phyloP scores from a whole-genome alignment of 2,797 vertebrate species.

The Pangasius mekongensis region DNA sequence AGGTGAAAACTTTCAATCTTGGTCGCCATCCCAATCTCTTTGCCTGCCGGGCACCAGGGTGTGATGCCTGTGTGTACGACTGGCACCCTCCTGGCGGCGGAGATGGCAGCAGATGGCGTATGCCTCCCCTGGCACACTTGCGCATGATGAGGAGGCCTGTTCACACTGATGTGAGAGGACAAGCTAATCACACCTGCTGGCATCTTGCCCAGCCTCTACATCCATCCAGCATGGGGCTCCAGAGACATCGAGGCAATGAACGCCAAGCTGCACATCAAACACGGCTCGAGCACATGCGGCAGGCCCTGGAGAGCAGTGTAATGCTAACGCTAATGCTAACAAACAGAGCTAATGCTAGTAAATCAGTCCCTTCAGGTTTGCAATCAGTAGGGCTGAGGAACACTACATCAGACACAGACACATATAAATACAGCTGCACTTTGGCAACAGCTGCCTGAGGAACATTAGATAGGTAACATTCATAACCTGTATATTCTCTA shows the following conservation, averaged over 20 bases:
- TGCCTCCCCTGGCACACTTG: constrained; percentile 52
- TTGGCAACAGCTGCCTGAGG: neutral
- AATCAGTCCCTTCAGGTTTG: constrained; percentile 46
- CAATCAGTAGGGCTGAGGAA: constrained; percentile 22
- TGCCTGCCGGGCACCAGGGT: constrained; percentile 32
- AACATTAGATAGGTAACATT: neutral
- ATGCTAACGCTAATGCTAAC: constrained; percentile 49
- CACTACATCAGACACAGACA: constrained; percentile 4
- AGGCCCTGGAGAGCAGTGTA: constrained; percentile 18
- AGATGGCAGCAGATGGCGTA: constrained; percentile 59
- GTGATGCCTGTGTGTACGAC: constrained; percentile 34
- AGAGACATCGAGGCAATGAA: neutral
- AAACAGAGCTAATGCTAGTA: constrained; percentile 41
- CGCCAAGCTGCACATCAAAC: constrained; percentile 35
- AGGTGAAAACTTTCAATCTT: constrained; percentile 32
- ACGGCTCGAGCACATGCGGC: neutral
- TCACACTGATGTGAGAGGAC: constrained; percentile 63
- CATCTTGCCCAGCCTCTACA: constrained; percentile 42
- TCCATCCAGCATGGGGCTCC: constrained; percentile 42
- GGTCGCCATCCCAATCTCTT: constrained; percentile 5
- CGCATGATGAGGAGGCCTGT: constrained; percentile 60
- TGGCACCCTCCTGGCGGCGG: constrained; percentile 43
- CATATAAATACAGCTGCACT: constrained; percentile 4
- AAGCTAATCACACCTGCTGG: constrained; percentile 65
- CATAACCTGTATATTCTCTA: neutral